Base-by-base conservation (phyloP, 1,140 invertebrate species). In the Drosophila tropicalis region DNA sequence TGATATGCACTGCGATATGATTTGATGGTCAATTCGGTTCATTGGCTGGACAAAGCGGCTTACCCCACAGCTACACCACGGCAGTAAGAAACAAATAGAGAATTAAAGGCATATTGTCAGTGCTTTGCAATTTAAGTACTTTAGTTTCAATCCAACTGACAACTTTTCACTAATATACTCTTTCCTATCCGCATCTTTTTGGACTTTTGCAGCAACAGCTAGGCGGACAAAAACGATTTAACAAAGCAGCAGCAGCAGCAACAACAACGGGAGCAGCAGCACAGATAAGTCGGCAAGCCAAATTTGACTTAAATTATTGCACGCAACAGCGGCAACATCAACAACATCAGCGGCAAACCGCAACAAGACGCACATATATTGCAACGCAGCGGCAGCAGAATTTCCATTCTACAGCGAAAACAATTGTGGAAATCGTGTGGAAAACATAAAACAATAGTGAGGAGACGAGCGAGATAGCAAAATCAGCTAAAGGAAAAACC, bases 261-360 rank as follows among this genome's bases (percentile, higher is more conserved):
- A 90, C 84, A 90, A 90, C 17, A 22, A 22, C 17, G 5, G 19
- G 9, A 51, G 44, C 44, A 51, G 17, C 80, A 78, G 74, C 80
- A 61, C 80, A 90, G 87, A 90, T 90, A 90, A 90, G 87, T 90
- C 87, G 76, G 72, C 89, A 90, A 73, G 17, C 44, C 83, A 90
- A 90, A 51, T 51, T 51, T 4, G 89, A 90, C 89, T 90, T 90
- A 75, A 90, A 90, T 89, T 90, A 90, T 90, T 83, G 86, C 86
- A 89, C 83, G 83, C 87, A 84, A 90, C 85, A 81, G 55, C 70
- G 62, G 40, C 64, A 70, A 56, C 71, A 77, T 57, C 63, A 19
- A 55, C 75, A 64, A 63, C 69, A 34, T 47, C 61, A 65, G 73
- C 77, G 39, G 67, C 69, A 60, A 72, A 70, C 56, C 39, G 73